A percentile compares a stretch with the other conserved stretches of the same genome.
phyloP scores from a whole-genome alignment of 2,797 vertebrate genomes.

The Linurgus olivaceus region DNA sequence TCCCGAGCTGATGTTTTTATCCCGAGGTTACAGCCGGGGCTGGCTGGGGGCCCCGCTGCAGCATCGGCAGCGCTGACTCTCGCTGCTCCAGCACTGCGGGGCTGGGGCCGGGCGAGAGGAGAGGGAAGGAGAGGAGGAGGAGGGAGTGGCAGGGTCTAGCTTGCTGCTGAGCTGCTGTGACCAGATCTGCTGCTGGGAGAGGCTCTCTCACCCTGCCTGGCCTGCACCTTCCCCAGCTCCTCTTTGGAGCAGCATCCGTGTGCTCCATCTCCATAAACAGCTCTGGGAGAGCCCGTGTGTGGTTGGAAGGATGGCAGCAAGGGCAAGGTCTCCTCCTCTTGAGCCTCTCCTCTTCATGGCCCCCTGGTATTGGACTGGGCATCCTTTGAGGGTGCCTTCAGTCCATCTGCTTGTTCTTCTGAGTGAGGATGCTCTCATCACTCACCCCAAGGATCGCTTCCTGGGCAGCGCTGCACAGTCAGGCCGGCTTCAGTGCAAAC shows the following conservation, averaged over 20 bases:
- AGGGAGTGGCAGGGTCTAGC: neutral
- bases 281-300: neutral
- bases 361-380: neutral
- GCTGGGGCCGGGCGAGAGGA: neutral
- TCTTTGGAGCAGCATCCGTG: neutral
- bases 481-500: neutral
- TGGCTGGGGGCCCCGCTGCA: slow-evolving; percentile 14
- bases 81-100: neutral
- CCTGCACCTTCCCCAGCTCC: neutral
- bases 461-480: neutral
- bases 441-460: neutral
- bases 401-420: neutral
- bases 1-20: slow-evolving; percentile 33
- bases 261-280: neutral
- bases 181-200: neutral
- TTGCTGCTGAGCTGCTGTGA: neutral
- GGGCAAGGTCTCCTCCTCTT: neutral
- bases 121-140: neutral
- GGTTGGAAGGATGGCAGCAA: neutral
- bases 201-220: neutral
- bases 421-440: neutral
- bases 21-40: neutral
- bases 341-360: neutral
- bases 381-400: neutral
- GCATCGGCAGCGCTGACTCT: slow-evolving; percentile 26